Percentiles rank a stretch among this genome's conserved stretches.
These are phyloP conservation scores for Melieria picta DNA, from an alignment of 2,888 invertebrate genomes.

Conservation along the genomic window DNA sequence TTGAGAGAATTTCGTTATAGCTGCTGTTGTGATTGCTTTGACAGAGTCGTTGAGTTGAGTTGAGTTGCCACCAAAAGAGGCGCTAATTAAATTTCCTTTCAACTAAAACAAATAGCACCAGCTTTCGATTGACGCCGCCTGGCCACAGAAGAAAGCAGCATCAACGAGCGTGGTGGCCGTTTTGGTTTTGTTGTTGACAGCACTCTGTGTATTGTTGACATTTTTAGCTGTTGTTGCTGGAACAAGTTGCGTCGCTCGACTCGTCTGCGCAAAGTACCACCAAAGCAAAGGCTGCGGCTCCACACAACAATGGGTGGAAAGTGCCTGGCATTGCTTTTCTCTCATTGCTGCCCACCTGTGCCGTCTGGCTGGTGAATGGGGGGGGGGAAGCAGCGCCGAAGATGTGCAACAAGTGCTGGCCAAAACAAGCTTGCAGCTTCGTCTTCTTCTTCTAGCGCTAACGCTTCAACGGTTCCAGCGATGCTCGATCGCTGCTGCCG, in stretches of 20 bases:
- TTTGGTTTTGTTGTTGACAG: not conserved
- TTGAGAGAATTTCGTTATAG: too few relatives aligned
- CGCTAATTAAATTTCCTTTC: constrained; percentile 6
- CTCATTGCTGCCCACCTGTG: not conserved
- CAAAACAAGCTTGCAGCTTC: constrained; percentile 9
- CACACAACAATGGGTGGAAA: constrained; percentile 8
- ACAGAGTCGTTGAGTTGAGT: too few relatives aligned
- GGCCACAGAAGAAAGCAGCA: not conserved
- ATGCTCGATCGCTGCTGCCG: too few relatives aligned
- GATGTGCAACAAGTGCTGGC: not conserved
- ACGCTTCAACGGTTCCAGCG: too few relatives aligned
- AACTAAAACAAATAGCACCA: not conserved
- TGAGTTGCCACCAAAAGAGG: not conserved
- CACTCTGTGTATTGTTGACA: not conserved
- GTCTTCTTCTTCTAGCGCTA: constrained; percentile 7
- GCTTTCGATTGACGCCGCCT: not conserved
- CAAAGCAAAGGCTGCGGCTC: too few relatives aligned
- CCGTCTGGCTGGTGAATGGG: too few relatives aligned
- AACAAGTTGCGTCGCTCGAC: constrained; percentile 37
- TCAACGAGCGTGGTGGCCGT: not conserved
- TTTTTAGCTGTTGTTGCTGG: constrained; percentile 12
- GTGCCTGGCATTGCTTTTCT: constrained; percentile 5
- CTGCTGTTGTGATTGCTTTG: too few relatives aligned
- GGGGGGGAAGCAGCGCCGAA: not conserved
- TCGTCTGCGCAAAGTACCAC: too few relatives aligned